Evolutionary conservation across 2,888 invertebrate species (phyloP).

Genomic region (Drosophila siamana): DNA sequence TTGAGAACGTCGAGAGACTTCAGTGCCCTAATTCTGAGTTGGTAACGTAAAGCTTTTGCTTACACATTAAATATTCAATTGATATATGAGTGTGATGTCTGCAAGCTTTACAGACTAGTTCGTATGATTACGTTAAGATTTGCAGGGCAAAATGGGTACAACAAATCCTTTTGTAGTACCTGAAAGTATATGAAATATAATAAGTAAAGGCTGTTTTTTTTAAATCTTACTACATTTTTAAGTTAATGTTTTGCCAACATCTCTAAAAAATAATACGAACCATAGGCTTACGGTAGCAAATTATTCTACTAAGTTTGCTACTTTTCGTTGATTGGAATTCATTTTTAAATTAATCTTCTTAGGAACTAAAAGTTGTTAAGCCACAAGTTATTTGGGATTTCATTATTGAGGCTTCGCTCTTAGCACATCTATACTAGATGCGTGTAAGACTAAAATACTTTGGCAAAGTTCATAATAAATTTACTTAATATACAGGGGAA

Average conservation of each 20-base stretch:
- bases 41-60: constrained; percentile 3
- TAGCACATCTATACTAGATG: neutral
- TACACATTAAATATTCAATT: neutral
- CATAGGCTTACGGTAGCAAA: no score
- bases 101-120: neutral
- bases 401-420: neutral
- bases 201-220: no score
- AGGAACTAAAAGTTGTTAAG: neutral
- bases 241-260: no score
- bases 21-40: constrained; percentile 28
- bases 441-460: neutral
- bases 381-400: neutral
- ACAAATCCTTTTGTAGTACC: no score
- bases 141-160: no score
- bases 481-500: constrained; percentile 14
- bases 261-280: no score
- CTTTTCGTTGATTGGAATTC: neutral
- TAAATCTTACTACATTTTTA: no score
- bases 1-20: neutral
- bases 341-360: neutral
- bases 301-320: neutral
- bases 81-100: neutral
- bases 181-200: no score
- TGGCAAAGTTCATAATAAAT: constrained; percentile 10
- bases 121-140: neutral